Evolutionary conservation across 2,888 invertebrate genomes (phyloP).

Genomic region (Iselma pallidipennis): DNA sequence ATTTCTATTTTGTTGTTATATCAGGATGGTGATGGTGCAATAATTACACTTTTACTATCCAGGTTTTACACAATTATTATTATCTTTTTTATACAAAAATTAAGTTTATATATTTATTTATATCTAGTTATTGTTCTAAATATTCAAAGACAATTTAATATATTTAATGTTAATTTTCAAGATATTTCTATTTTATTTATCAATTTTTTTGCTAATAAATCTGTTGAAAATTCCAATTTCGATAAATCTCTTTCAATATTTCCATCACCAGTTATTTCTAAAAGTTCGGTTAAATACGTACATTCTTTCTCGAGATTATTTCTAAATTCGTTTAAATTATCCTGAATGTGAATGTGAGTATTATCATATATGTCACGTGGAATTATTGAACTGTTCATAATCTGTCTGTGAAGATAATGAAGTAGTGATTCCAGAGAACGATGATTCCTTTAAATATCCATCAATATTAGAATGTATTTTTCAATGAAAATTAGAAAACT

Average conservation of each 20-base stretch:
- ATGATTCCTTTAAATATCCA: constrained; percentile 55
- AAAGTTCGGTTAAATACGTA: neutral
- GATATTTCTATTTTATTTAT: no score
- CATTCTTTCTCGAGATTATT: neutral
- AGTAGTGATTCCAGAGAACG: constrained; percentile 54
- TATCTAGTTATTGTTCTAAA: no score
- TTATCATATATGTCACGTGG: constrained; percentile 19
- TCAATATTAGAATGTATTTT: neutral
- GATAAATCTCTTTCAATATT: neutral
- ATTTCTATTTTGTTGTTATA: no score
- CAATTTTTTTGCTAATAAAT: constrained; percentile 3
- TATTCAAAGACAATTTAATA: constrained; percentile 25
- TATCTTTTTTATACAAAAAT: neutral
- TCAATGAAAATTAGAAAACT: neutral
- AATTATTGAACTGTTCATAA: constrained; percentile 48
- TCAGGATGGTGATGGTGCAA: neutral
- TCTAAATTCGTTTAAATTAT: neutral
- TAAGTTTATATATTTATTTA: no score
- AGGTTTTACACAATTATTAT: neutral
- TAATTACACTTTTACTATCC: neutral
- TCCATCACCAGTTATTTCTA: neutral
- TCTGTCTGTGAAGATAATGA: constrained; percentile 54
- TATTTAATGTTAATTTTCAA: constrained; percentile 10
- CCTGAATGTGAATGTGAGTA: neutral
- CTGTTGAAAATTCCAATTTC: constrained; percentile 10